Conservation (phyloP, 2,113 vertebrate genomes). For the Hipposideros armiger region DNA sequence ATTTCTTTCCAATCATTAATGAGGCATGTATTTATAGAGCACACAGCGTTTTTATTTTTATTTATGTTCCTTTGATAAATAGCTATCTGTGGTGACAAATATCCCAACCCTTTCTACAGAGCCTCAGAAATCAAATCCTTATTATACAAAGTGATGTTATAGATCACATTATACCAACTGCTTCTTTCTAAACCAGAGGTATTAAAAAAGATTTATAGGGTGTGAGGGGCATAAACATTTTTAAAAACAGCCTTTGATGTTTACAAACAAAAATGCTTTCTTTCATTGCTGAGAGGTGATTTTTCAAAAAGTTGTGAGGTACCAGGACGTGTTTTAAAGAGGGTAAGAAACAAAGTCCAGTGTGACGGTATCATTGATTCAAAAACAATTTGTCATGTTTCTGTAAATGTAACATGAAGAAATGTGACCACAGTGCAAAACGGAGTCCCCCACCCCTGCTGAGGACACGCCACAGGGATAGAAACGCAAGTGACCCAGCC, state of each 20-base stretch:
- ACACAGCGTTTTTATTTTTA: not conserved
- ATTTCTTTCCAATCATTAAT: not conserved
- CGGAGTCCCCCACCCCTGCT: too few species aligned
- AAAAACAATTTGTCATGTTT: not conserved
- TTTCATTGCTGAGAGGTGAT: not conserved
- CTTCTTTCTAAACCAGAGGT: conserved; percentile 64
- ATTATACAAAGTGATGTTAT: not conserved
- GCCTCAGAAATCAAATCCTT: not conserved
- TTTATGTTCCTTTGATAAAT: conserved; percentile 63
- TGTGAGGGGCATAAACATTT: conserved; percentile 42
- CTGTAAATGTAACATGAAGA: not conserved
- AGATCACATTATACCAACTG: not conserved
- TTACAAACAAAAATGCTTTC: conserved; percentile 72
- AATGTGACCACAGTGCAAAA: not conserved
- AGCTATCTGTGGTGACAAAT: conserved; percentile 52
- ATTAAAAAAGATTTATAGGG: conserved; percentile 57
- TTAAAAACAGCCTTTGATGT: conserved; percentile 67
- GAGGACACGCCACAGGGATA: not conserved
- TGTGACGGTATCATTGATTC: not conserved
- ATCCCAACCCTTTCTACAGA: not conserved
- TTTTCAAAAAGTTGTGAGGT: not conserved
- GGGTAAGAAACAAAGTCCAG: not conserved
- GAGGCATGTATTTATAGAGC: not conserved
- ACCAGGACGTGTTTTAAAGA: not conserved
- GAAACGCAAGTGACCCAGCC: not conserved